These are phyloP conservation scores for Cossypha dichroa DNA, from an alignment of 2,797 vertebrate genomes.

Conservation along the genomic window DNA sequence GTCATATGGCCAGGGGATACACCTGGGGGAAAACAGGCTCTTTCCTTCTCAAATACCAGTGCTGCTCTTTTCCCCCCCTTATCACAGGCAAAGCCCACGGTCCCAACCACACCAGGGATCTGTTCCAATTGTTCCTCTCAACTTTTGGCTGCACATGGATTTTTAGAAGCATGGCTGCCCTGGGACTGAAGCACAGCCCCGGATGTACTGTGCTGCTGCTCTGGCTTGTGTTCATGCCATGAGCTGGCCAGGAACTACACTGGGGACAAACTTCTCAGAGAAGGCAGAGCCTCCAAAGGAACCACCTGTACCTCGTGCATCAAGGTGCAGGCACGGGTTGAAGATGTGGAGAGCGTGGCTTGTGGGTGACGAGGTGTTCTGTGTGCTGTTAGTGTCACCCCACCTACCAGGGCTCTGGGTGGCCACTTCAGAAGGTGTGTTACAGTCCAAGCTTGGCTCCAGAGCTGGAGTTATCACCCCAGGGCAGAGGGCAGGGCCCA, in stretches of 20 bases:
- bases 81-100: background rate
- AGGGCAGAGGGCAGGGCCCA: background rate
- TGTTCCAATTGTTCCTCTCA: background rate
- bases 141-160: background rate
- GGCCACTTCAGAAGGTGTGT: background rate
- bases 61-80: background rate
- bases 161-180: accelerated
- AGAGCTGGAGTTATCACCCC: background rate
- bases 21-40: background rate
- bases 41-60: background rate
- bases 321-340: background rate
- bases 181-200: background rate
- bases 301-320: background rate
- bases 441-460: background rate
- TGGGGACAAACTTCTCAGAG: background rate
- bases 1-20: accelerated
- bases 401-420: background rate
- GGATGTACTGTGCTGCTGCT: background rate
- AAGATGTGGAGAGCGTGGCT: accelerated
- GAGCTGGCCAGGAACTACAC: background rate
- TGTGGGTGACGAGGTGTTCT: background rate
- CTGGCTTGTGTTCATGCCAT: accelerated
- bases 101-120: background rate
- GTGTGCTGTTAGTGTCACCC: background rate
- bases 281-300: background rate